Evolutionary conservation across 2,113 vertebrate genomes (phyloP).

Genomic region (Cygnus atratus): DNA sequence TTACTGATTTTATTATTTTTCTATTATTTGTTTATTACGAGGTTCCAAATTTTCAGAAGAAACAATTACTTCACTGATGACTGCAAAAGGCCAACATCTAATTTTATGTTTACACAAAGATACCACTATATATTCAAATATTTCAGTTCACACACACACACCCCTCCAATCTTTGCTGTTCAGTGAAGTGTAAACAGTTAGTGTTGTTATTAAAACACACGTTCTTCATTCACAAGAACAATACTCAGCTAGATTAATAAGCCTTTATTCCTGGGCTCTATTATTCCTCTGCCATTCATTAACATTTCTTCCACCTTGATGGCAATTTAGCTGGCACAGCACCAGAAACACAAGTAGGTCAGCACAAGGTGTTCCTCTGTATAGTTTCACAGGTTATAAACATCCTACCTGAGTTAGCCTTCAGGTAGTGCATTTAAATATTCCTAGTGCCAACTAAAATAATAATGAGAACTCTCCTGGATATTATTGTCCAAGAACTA

Average conservation of each 20-base stretch:
- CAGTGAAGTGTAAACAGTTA: conserved; percentile 63
- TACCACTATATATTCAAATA: background rate
- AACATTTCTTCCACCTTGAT: conserved; percentile 53
- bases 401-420: conserved; percentile 60
- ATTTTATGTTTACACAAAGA: conserved; percentile 40
- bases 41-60: conserved; percentile 20
- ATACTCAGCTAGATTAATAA: conserved; percentile 21
- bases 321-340: conserved; percentile 62
- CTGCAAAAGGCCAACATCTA: conserved; percentile 61
- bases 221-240: conserved; percentile 28
- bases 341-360: conserved; percentile 62
- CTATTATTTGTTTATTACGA: conserved; percentile 2
- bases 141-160: background rate
- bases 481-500: conserved; percentile 3
- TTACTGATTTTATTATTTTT: conserved; percentile 41
- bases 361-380: conserved; percentile 73
- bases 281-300: conserved; percentile 38
- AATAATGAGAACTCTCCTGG: conserved; percentile 12
- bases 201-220: conserved; percentile 41
- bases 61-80: conserved; percentile 58
- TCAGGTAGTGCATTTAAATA: conserved; percentile 53
- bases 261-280: conserved; percentile 5
- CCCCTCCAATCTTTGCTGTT: conserved; percentile 32
- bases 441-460: conserved; percentile 52
- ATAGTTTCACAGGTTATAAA: conserved; percentile 64